These are phyloP conservation scores for Silurus meridionalis DNA, from an alignment of 2,113 vertebrate genomes.

Conservation along the genomic window DNA sequence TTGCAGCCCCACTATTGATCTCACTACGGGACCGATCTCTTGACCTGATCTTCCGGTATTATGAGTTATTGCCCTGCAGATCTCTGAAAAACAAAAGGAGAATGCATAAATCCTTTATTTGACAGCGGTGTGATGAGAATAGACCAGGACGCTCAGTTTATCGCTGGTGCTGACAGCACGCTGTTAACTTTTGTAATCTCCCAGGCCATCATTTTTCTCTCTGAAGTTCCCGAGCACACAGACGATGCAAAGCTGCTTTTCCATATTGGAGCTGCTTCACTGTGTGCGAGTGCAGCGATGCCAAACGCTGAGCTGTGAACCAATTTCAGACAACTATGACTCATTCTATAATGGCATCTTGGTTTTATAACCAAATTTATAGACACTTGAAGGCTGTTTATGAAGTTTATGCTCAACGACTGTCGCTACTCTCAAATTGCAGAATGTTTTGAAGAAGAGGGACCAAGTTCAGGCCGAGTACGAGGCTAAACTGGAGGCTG, in stretches of 20 bases:
- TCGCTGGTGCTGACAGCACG: conserved; percentile 32
- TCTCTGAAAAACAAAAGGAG: background rate
- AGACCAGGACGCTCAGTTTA: background rate
- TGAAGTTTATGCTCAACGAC: background rate
- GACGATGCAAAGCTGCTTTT: conserved; percentile 25
- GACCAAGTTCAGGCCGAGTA: conserved; percentile 97
- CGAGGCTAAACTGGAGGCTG: conserved; percentile 90
- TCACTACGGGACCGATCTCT: background rate
- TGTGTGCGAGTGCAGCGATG: conserved; percentile 4
- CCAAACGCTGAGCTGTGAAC: conserved; percentile 2
- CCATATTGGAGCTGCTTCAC: background rate
- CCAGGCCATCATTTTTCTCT: conserved; percentile 1
- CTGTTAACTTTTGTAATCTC: conserved; percentile 6
- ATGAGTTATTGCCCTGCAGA: background rate
- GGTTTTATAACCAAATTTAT: conserved; percentile 8
- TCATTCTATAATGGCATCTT: background rate
- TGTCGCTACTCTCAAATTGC: conserved; percentile 4
- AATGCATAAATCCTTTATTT: background rate
- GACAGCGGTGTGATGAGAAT: background rate
- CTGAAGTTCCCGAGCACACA: background rate
- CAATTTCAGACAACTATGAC: background rate
- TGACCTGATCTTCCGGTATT: background rate
- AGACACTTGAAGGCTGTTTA: background rate
- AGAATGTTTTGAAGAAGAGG: conserved; percentile 94
- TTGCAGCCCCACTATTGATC: no score